Conservation (phyloP, 2,113 vertebrate genomes). For the Meriones unguiculatus region DNA sequence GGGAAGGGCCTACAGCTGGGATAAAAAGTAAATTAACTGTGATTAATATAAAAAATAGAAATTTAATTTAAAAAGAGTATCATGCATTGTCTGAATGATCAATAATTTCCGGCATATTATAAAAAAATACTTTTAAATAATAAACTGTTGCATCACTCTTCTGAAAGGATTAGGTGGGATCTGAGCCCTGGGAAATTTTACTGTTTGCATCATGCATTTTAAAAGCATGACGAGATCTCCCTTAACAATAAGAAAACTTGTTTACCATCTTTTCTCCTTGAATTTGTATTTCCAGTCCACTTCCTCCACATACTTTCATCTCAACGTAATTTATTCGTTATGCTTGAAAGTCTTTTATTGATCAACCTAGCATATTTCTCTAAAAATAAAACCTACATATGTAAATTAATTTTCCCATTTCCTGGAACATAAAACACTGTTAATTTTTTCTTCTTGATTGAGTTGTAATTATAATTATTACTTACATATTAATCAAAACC, state of each 20-base stretch:
- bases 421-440: constrained; percentile 50
- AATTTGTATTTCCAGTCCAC: constrained; percentile 45
- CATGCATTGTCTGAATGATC: not conserved
- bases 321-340: constrained; percentile 42
- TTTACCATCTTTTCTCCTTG: not conserved
- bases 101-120: constrained; percentile 26
- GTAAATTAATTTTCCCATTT: constrained; percentile 63
- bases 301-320: constrained; percentile 47
- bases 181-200: constrained; percentile 57
- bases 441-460: constrained; percentile 54
- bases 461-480: constrained; percentile 46
- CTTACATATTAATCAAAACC: constrained; percentile 22
- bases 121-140: constrained; percentile 64
- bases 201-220: constrained; percentile 41
- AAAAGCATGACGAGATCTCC: constrained; percentile 33
- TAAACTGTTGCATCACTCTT: constrained; percentile 46
- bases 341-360: constrained; percentile 64
- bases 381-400: constrained; percentile 55
- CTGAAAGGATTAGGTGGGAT: constrained; percentile 29
- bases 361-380: constrained; percentile 39
- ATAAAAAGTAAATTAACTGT: too few relatives aligned
- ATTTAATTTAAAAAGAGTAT: not conserved
- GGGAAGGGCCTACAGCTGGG: too few relatives aligned
- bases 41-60: too few relatives aligned
- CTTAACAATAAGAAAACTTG: constrained; percentile 38